Evolutionary conservation across 2,888 invertebrate genomes (phyloP).

Genomic region (Pristionchus exspectatus): DNA sequence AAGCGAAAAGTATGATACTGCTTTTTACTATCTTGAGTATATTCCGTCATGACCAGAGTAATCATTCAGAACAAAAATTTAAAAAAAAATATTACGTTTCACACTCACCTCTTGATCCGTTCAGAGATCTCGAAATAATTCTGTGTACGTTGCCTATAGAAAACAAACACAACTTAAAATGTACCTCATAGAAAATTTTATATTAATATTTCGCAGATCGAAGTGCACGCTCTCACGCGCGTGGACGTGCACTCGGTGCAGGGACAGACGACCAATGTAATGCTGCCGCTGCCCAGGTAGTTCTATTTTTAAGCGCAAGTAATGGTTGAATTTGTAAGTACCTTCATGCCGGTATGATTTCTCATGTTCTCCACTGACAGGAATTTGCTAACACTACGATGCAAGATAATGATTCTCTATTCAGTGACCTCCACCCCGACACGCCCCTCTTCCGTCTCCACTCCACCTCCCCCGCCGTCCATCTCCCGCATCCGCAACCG

Average conservation of each 20-base stretch:
- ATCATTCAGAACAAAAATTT: too few species aligned
- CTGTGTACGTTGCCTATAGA: too few species aligned
- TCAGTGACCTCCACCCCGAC: neutral
- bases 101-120: neutral
- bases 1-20: too few species aligned
- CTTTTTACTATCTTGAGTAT: too few species aligned
- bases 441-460: neutral
- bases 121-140: neutral
- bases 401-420: neutral
- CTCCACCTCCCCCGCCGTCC: constrained; percentile 35
- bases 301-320: too few species aligned
- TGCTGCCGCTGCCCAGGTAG: neutral
- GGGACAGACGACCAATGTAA: constrained; percentile 27
- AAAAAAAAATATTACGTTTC: too few species aligned
- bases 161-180: too few species aligned
- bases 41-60: too few species aligned
- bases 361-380: too few species aligned
- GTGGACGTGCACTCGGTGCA: constrained; percentile 50
- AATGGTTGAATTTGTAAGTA: too few species aligned
- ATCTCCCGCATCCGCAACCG: constrained; percentile 32
- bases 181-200: too few species aligned
- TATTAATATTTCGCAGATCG: constrained; percentile 27
- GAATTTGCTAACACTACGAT: neutral
- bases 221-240: constrained; percentile 30
- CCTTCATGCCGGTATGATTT: too few species aligned